Conservation (phyloP, 2,888 invertebrate genomes). For the Esperia sulphurella region DNA sequence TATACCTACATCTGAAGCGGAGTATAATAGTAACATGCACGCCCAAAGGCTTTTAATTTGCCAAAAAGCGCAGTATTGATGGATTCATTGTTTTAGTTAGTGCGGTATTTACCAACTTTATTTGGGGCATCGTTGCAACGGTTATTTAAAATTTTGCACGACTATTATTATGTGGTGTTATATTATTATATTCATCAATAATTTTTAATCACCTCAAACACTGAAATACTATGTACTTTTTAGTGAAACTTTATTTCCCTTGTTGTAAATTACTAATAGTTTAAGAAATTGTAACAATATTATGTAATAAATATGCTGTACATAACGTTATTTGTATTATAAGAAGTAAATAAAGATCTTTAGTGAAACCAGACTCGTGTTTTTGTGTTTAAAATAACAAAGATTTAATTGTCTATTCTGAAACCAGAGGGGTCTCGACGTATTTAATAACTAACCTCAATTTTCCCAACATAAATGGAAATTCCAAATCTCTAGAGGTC, state of each 20-base stretch:
- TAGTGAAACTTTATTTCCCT: neutral
- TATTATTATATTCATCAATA: neutral
- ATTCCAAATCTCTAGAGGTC: slow-evolving; percentile 15
- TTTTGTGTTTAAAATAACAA: neutral
- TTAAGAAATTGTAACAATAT: slow-evolving; percentile 46
- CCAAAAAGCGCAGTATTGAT: neutral
- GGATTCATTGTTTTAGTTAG: neutral
- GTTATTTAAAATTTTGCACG: neutral
- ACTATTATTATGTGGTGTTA: neutral
- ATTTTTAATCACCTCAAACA: neutral
- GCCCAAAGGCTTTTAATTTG: neutral
- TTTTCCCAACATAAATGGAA: slow-evolving; percentile 10
- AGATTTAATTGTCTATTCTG: slow-evolving; percentile 5
- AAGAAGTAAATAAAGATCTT: slow-evolving; percentile 70
- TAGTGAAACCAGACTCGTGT: slow-evolving; percentile 54
- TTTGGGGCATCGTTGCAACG: neutral
- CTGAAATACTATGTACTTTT: neutral
- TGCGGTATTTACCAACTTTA: neutral
- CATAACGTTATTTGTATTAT: slow-evolving; percentile 75
- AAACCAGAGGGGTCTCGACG: neutral
- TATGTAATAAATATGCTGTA: slow-evolving; percentile 59
- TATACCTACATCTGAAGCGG: neutral
- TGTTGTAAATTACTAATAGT: slow-evolving; percentile 25
- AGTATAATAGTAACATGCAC: neutral
- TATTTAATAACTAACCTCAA: slow-evolving; percentile 1